phyloP scores from a whole-genome alignment of 1,140 invertebrate species.

The Sesamia nonagrioides region DNA sequence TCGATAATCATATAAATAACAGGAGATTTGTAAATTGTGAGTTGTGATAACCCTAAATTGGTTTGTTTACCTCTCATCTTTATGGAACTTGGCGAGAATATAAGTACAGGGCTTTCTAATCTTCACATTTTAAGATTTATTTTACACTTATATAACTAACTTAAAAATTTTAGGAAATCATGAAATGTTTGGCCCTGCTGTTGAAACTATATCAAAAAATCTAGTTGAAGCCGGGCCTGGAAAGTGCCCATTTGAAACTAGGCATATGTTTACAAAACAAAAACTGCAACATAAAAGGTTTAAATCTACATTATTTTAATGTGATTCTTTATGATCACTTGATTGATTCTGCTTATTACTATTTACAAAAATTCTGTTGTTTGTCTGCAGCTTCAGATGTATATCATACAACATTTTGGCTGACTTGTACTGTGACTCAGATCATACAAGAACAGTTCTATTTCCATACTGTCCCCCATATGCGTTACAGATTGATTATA shows the following conservation, averaged over 20 bases:
- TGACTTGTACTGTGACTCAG: conserved; percentile 95
- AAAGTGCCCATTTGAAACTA: conserved; percentile 93
- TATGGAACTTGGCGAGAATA: too few relatives aligned
- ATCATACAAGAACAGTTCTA: conserved; percentile 91
- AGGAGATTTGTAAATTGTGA: too few relatives aligned
- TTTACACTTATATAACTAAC: conserved; percentile 5
- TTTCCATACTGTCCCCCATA: conserved; percentile 94
- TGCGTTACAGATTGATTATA: conserved; percentile 94
- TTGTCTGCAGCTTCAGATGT: conserved; percentile 91
- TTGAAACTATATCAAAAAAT: conserved; percentile 88
- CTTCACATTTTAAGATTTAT: background rate
- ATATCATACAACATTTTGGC: conserved; percentile 96
- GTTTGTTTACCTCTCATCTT: too few relatives aligned
- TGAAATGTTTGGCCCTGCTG: conserved; percentile 86
- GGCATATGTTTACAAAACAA: conserved; percentile 91
- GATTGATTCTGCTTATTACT: background rate
- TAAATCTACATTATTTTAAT: background rate
- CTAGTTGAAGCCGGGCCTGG: conserved; percentile 92
- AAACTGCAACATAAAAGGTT: conserved; percentile 84
- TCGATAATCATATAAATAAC: too few relatives aligned
- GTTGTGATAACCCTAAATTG: too few relatives aligned
- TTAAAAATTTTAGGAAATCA: conserved; percentile 87
- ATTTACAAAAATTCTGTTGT: conserved; percentile 16
- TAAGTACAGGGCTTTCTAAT: background rate
- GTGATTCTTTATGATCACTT: background rate